Percentiles rank a stretch among this genome's conserved stretches.
Evolutionary conservation across 2,888 invertebrate genomes (phyloP).

Genomic region (Pycnomerus fuliginosus): DNA sequence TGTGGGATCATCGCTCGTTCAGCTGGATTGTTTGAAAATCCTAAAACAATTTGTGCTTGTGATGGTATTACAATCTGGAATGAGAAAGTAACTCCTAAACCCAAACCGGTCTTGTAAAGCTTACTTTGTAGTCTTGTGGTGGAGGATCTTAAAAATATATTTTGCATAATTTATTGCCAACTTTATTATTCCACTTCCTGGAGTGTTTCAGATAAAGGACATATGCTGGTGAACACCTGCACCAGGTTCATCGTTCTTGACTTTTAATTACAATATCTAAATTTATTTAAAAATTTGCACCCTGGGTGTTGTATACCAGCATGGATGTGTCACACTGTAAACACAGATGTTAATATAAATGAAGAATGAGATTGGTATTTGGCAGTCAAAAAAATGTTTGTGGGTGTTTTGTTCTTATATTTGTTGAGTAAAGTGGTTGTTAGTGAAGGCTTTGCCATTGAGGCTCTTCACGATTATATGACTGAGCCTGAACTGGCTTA

Average conservation of each 20-base stretch:
- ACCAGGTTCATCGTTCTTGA: conserved; percentile 15
- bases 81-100: conserved; percentile 55
- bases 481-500: conserved; percentile 50
- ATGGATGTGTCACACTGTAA: too few species aligned
- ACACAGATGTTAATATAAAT: too few species aligned
- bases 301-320: too few species aligned
- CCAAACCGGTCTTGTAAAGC: conserved; percentile 15
- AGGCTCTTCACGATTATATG: conserved; percentile 49
- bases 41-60: conserved; percentile 85
- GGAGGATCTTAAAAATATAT: conserved; percentile 7
- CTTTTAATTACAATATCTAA: conserved; percentile 1
- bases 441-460: conserved; percentile 16
- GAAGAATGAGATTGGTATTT: too few species aligned
- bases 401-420: too few species aligned
- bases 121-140: background rate
- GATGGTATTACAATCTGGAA: conserved; percentile 91
- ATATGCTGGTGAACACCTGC: conserved; percentile 3
- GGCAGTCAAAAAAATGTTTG: too few species aligned
- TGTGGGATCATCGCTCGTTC: conserved; percentile 89
- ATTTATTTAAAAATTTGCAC: background rate
- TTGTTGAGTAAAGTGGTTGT: too few species aligned
- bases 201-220: too few species aligned
- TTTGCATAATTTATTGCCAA: background rate
- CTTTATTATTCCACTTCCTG: too few species aligned
- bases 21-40: conserved; percentile 82